Conservation (phyloP, 2,113 vertebrate genomes). For the Platichthys stellatus region DNA sequence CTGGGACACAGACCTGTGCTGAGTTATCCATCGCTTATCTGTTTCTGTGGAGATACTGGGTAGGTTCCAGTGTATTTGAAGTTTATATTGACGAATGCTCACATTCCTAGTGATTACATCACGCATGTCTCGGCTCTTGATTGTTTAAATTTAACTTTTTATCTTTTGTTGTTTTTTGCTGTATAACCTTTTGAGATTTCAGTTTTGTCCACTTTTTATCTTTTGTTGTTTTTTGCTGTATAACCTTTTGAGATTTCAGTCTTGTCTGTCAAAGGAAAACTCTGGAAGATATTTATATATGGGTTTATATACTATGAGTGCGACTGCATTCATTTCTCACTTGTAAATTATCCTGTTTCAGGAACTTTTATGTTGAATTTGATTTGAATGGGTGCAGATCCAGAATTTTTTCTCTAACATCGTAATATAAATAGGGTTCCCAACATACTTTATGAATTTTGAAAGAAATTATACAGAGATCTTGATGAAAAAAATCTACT, state of each 20-base stretch:
- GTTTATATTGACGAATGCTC: no score
- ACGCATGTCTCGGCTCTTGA: neutral
- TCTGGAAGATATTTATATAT: no score
- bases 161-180: neutral
- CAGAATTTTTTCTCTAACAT: no score
- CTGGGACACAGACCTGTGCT: neutral
- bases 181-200: neutral
- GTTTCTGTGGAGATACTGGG: neutral
- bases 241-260: neutral
- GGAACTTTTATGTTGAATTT: neutral
- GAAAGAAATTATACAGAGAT: no score
- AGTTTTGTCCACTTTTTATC: neutral
- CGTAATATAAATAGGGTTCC: no score
- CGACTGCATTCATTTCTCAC: neutral
- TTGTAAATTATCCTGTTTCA: neutral
- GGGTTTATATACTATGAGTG: neutral
- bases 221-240: neutral
- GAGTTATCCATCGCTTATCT: conserved; percentile 27
- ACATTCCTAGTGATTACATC: neutral
- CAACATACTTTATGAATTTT: no score
- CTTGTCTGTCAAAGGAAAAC: no score
- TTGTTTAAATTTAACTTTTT: neutral
- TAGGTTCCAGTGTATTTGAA: no score
- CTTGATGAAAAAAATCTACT: no score
- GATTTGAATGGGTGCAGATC: neutral